Evolutionary conservation across 2,113 vertebrate genomes (phyloP).

Genomic region (Etia nguti): DNA sequence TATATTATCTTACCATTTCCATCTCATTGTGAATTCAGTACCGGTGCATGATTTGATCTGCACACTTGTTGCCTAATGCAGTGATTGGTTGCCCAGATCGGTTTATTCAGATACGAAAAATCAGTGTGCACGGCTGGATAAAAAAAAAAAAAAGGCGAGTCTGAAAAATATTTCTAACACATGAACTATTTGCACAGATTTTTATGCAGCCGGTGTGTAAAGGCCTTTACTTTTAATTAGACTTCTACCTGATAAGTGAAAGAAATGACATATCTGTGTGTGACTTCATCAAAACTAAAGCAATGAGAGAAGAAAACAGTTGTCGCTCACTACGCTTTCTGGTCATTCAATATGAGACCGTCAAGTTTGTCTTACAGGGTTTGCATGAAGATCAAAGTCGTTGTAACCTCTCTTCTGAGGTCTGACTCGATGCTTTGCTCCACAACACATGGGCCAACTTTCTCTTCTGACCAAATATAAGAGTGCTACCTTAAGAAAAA

Average conservation of each 20-base stretch:
- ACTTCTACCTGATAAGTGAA: neutral
- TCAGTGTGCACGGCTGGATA: neutral
- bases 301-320: neutral
- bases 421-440: neutral
- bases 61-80: neutral
- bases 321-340: neutral
- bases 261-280: neutral
- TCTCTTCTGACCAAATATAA: neutral
- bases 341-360: neutral
- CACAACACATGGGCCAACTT: too few species aligned
- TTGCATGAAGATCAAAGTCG: neutral
- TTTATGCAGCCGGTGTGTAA: neutral
- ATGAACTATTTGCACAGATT: neutral
- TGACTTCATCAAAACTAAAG: neutral
- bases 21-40: too few species aligned
- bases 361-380: neutral
- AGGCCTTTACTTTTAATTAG: neutral
- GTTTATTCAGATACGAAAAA: neutral
- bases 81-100: neutral
- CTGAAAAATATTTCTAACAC: neutral
- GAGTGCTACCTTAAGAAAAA: conserved; percentile 38
- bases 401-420: neutral
- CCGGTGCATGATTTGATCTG: too few species aligned
- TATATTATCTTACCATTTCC: neutral
- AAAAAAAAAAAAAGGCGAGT: neutral